Conservation (phyloP, 1,140 invertebrate genomes). For the Paracyclopina nana region DNA sequence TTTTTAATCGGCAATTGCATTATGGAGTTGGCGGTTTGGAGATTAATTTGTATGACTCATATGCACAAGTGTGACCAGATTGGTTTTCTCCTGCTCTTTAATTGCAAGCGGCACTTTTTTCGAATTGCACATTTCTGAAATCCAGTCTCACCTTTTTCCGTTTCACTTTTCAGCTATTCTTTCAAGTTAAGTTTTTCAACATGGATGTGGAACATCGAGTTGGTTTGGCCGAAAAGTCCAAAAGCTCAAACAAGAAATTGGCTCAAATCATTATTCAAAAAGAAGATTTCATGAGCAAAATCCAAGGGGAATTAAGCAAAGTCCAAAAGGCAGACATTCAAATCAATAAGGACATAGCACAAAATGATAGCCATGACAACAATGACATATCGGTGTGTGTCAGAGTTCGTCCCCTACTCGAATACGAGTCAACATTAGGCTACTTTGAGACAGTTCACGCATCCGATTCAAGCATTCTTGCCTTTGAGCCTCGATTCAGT, state of each 20-base stretch:
- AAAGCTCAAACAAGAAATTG: neutral
- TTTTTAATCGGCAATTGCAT: too few species aligned
- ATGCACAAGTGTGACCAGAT: too few species aligned
- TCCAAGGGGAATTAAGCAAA: neutral
- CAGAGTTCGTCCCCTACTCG: neutral
- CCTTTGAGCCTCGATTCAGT: neutral
- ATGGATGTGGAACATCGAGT: too few species aligned
- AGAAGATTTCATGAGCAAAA: neutral
- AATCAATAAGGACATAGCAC: neutral
- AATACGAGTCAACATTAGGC: neutral
- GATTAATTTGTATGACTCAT: too few species aligned
- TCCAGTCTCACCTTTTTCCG: too few species aligned
- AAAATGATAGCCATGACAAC: neutral
- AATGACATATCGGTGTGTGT: constrained; percentile 3
- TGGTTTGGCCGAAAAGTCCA: too few species aligned
- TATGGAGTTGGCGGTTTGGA: too few species aligned
- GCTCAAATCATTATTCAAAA: neutral
- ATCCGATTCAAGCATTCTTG: neutral
- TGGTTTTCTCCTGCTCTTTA: too few species aligned
- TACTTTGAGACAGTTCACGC: neutral
- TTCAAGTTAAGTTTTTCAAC: too few species aligned
- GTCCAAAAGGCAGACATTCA: neutral
- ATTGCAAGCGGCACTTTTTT: too few species aligned
- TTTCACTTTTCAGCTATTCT: too few species aligned
- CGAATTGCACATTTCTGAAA: too few species aligned